These are phyloP conservation scores for Agrilus mali DNA, from an alignment of 2,888 invertebrate species.

Conservation along the genomic window DNA sequence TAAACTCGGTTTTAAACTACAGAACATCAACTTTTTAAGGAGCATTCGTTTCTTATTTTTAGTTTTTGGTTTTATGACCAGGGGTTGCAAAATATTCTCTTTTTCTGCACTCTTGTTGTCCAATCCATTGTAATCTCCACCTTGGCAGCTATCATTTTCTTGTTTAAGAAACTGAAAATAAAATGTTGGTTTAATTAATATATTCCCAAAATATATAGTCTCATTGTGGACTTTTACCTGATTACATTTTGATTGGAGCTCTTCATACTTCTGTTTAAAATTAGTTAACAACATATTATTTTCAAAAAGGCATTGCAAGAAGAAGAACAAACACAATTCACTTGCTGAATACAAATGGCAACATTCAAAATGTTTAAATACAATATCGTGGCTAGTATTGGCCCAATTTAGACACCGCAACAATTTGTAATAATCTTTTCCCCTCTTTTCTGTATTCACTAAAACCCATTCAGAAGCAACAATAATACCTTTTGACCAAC, in stretches of 20 bases:
- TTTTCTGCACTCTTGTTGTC: conserved; percentile 19
- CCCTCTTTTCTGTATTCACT: conserved; percentile 36
- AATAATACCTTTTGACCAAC: conserved; percentile 32
- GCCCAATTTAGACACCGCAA: conserved; percentile 38
- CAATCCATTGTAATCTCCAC: conserved; percentile 18
- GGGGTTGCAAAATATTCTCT: conserved; percentile 19
- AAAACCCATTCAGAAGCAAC: conserved; percentile 43
- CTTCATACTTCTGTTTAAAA: conserved; percentile 37
- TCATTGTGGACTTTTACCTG: conserved; percentile 24
- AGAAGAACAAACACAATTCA: conserved; percentile 42
- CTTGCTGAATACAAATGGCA: conserved; percentile 44
- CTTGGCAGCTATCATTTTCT: conserved; percentile 1
- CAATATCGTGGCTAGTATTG: conserved; percentile 34
- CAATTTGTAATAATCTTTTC: conserved; percentile 41
- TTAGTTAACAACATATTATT: conserved; percentile 39
- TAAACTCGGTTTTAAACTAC: conserved; percentile 32
- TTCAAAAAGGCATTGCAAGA: conserved; percentile 35
- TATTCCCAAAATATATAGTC: not conserved
- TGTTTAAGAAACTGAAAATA: too few relatives aligned
- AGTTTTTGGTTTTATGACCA: conserved; percentile 28
- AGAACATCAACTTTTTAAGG: conserved; percentile 29
- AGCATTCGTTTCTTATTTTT: conserved; percentile 31
- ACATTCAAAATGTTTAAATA: conserved; percentile 42
- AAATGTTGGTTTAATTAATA: too few relatives aligned
- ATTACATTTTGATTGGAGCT: conserved; percentile 34